Base-by-base conservation (phyloP, 2,888 invertebrate species). In the Pomacea canaliculata region DNA sequence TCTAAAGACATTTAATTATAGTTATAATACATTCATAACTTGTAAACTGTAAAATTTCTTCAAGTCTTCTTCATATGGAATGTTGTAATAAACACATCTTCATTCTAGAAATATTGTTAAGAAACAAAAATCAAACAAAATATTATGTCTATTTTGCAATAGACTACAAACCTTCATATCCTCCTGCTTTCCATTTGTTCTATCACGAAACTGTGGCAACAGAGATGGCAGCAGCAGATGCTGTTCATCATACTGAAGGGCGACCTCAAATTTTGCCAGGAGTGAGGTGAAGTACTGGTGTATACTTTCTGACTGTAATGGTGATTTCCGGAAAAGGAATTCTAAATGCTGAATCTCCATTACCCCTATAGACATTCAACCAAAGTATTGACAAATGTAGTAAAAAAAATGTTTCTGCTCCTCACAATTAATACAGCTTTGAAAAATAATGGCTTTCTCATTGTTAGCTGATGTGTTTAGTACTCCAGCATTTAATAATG, bases 221-320 rank as follows among this genome's bases (percentile, higher is more conserved):
- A 99, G 92, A 0, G 97, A 97, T 13, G 99, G 98, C 78, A 99
- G 96, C 77, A 99, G 92, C 3, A 97, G 91, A 23, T 96, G 95
- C 46, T 97, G 92, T 23, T 95, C 95, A 90, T 99, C 98, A 96
- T 98, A 99, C 48, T 97, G 96, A 75, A 99, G 92, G 0, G 98
- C 99, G 76, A 99, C 95, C 92, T 99, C 99, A 91, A 98, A 99
- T 92, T 99, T 99, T 92, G 97, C 97, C 76, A 99, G 92, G 67
- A 99, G 92, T 85, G 95, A 96, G 8, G 98, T 95, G 74, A 97
- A 96, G 87, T 98, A 96, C 71, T 95, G 94, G 85, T 93, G 92
- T 0, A 94, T 93, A 84, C 94, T 93, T 66, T 89, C 88, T 7
- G 89, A 86, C 0, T 85, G 84, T 76, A 95, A 94, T 9, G 95